phyloP scores from a whole-genome alignment of 2,113 vertebrate species.

The Eclectus roratus region DNA sequence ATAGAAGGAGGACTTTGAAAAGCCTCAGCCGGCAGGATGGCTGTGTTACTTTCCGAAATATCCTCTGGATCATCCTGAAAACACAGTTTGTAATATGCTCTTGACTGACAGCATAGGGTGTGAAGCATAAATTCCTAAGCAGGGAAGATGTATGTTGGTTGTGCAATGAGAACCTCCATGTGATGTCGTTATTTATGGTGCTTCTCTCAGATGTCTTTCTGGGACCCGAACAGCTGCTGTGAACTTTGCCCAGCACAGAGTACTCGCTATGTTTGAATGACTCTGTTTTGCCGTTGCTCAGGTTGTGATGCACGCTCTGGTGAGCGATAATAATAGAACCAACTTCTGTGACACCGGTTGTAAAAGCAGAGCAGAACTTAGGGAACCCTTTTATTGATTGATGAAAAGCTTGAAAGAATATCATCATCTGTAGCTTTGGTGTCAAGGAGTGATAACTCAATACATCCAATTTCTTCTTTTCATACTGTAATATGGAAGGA shows the following conservation, averaged over 20 bases:
- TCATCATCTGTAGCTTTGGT: neutral
- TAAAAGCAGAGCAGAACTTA: neutral
- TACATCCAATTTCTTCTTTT: neutral
- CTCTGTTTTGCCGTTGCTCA: neutral
- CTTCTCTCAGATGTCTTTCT: slow-evolving; percentile 65
- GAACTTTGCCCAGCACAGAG: slow-evolving; percentile 28
- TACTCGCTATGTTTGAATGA: neutral
- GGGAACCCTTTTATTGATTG: neutral
- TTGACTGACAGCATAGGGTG: slow-evolving; percentile 52
- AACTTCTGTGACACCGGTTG: neutral
- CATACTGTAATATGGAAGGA: neutral
- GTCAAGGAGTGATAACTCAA: neutral
- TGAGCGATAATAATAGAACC: neutral
- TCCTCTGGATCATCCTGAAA: slow-evolving; percentile 30
- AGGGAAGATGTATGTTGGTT: slow-evolving; percentile 40
- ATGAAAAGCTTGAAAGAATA: neutral
- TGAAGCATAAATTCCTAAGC: slow-evolving; percentile 41
- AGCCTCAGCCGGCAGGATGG: neutral
- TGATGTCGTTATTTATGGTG: slow-evolving; percentile 63
- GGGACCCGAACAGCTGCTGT: slow-evolving; percentile 57
- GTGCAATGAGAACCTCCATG: slow-evolving; percentile 59
- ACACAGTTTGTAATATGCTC: neutral
- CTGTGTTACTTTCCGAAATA: slow-evolving; percentile 39
- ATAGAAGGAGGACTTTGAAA: neutral
- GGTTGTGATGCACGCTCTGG: neutral